Conservation (phyloP, 2,113 vertebrate species). For the Gavia stellata region DNA sequence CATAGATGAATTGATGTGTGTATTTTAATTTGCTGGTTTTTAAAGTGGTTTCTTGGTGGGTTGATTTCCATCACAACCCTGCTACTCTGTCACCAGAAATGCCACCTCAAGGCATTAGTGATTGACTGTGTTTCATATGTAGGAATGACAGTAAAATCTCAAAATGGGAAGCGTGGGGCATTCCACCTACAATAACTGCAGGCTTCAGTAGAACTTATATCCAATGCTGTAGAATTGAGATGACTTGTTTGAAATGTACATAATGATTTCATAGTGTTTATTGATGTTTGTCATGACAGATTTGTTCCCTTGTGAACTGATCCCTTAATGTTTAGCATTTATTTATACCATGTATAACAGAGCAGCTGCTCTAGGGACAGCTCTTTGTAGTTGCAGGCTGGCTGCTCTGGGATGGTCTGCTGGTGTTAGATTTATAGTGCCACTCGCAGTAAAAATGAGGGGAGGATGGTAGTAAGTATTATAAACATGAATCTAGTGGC, state of each 20-base stretch:
- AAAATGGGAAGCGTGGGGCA: not conserved
- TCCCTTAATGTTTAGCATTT: slow-evolving; percentile 13
- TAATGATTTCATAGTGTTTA: slow-evolving; percentile 34
- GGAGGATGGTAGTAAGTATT: not conserved
- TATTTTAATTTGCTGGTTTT: not conserved
- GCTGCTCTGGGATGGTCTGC: not conserved
- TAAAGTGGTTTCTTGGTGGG: not conserved
- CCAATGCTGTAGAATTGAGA: not conserved
- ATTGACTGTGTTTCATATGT: not conserved
- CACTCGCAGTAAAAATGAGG: not conserved
- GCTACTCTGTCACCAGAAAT: not conserved
- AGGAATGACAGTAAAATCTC: not conserved
- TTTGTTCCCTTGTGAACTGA: slow-evolving; percentile 1
- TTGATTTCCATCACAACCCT: not conserved
- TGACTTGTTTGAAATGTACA: not conserved
- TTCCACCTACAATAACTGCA: not conserved
- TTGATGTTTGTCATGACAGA: slow-evolving; percentile 2
- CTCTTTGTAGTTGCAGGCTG: slow-evolving; percentile 17
- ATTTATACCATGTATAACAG: not conserved
- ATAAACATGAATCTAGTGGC: not conserved
- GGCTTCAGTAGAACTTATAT: not conserved
- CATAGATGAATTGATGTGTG: not conserved
- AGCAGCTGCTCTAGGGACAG: not conserved
- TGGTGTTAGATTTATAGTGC: not conserved
- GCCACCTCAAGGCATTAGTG: not conserved